These are phyloP conservation scores for Coranthus polyacanthus DNA, from an alignment of 2,797 vertebrate species.

Conservation along the genomic window DNA sequence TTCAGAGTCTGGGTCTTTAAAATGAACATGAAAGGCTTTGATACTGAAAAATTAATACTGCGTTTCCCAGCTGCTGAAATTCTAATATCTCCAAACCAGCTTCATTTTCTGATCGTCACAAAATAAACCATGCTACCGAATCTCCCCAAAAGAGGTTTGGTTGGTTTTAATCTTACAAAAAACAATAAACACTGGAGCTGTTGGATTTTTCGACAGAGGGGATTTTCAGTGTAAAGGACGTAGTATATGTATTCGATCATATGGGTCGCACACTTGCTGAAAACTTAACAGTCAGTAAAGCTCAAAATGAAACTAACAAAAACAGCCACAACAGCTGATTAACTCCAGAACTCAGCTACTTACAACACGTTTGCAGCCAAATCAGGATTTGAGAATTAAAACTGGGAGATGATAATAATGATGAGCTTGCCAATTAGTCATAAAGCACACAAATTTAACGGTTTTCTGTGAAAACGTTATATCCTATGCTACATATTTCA, in stretches of 20 bases:
- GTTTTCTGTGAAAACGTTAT: conserved; percentile 34
- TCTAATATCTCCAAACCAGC: background rate
- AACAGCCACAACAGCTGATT: conserved; percentile 25
- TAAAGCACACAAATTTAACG: background rate
- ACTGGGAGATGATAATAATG: no score
- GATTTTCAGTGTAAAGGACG: conserved; percentile 5
- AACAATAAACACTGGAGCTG: background rate
- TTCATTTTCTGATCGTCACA: background rate
- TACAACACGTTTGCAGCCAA: conserved; percentile 15
- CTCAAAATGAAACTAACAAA: no score
- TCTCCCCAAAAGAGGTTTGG: background rate
- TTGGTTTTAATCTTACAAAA: conserved; percentile 2
- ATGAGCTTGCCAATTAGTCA: conserved; percentile 12
- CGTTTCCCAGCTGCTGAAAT: conserved; percentile 4
- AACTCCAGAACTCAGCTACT: conserved; percentile 1
- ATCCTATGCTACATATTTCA: conserved; percentile 66
- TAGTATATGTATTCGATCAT: conserved; percentile 32
- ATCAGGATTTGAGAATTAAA: background rate
- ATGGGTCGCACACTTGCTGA: conserved; percentile 17
- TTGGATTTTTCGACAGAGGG: conserved; percentile 7
- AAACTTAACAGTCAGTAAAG: background rate
- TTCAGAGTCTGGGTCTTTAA: conserved; percentile 19
- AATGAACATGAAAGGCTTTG: conserved; percentile 16
- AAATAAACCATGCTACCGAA: conserved; percentile 6
- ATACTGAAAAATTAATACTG: conserved; percentile 16